Base-by-base conservation (phyloP, 2,888 invertebrate species). In the Ornithoptera priamus region DNA sequence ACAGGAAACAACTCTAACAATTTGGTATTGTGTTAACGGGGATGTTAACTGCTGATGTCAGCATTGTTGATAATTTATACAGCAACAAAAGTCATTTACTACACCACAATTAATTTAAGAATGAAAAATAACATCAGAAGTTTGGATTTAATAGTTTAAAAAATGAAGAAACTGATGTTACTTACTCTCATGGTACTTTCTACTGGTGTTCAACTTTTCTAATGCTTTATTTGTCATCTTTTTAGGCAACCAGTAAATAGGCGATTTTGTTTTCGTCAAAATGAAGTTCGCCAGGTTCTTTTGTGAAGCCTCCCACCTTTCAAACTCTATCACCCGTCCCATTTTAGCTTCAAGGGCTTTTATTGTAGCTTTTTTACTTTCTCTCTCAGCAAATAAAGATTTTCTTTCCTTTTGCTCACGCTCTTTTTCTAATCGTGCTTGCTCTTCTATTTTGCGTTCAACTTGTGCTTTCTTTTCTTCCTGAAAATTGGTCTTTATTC, bases 381-480 rank as follows among this genome's bases (percentile, higher is more conserved):
- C 97, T 71, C 98, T 93, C 76, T 97, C 97, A 50, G 95, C 94
- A 86, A 98, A 97, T 73, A 99, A 89, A 72, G 96, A 96, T 81
- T 97, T 96, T 53, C 97, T 93, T 85, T 98, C 97, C 74, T 95
- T 96, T 67, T 98, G 93, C 83, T 97, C 92, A 63, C 83, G 95
- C 81, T 97, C 98, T 75, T 96, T 96, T 82, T 99, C 98, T 80
- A 95, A 93, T 68, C 96, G 94, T 69, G 97, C 97, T 80, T 97
- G 97, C 81, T 98, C 97, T 83, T 99, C 99, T 71, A 99, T 94
- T 86, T 98, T 97, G 71, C 96, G 96, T 88, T 99, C 99, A 10
- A 99, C 96, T 91, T 96, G 96, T 12, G 95, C 95, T 78, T 87
- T 92, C 71, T 92, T 92, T 1, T 92, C 92, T 80, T 92, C 92